phyloP scores from a whole-genome alignment of 2,888 invertebrate species.

The Torymus tubicola region DNA sequence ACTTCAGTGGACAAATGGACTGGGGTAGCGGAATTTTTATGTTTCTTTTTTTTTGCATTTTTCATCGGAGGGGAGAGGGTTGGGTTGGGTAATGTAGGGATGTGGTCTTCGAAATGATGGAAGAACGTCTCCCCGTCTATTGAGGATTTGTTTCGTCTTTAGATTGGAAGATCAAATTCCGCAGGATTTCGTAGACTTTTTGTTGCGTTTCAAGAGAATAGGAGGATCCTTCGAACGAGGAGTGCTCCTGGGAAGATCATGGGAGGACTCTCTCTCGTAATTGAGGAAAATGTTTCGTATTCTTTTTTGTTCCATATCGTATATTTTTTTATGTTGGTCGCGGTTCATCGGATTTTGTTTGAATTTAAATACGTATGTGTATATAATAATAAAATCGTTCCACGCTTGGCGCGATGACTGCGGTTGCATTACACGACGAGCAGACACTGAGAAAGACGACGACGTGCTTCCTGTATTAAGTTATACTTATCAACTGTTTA shows the following conservation, averaged over 20 bases:
- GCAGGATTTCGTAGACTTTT: not conserved
- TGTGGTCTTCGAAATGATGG: constrained; percentile 37
- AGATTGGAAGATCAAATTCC: constrained; percentile 48
- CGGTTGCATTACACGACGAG: constrained; percentile 68
- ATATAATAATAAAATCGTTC: constrained; percentile 43
- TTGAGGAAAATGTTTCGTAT: constrained; percentile 1
- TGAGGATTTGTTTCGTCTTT: constrained; percentile 16
- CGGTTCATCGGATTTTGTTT: constrained; percentile 21
- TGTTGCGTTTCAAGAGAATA: constrained; percentile 19
- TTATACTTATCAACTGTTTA: constrained; percentile 59
- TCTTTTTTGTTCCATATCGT: constrained; percentile 1
- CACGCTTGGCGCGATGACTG: constrained; percentile 59
- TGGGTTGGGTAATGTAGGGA: not conserved
- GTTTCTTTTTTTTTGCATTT: constrained; percentile 37
- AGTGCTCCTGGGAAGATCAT: constrained; percentile 22
- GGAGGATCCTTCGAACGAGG: constrained; percentile 2
- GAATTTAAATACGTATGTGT: constrained; percentile 4
- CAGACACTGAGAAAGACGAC: constrained; percentile 72
- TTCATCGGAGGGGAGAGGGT: not conserved
- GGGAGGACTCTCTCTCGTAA: constrained; percentile 23
- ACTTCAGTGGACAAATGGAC: constrained; percentile 5
- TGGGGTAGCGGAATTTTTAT: constrained; percentile 34
- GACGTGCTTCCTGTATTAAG: constrained; percentile 69
- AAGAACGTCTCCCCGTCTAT: constrained; percentile 32
- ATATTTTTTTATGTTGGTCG: constrained; percentile 1